Conservation (phyloP, 1,140 invertebrate genomes). For the Euwallacea similis region DNA sequence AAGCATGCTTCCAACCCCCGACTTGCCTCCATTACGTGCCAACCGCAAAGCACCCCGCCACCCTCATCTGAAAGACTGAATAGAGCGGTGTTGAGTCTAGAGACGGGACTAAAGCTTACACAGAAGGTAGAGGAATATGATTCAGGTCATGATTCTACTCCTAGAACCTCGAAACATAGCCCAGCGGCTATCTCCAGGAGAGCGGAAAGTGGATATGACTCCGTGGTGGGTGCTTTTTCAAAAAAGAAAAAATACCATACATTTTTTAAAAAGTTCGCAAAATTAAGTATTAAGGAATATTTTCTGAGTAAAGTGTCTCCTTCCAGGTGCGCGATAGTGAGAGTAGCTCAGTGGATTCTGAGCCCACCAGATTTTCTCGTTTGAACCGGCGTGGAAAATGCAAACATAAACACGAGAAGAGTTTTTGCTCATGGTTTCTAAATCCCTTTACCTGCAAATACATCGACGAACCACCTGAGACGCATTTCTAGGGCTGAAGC, state of each 20-base stretch:
- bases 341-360: conserved; percentile 80
- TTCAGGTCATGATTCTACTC: conserved; percentile 76
- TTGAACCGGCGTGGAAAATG: conserved; percentile 60
- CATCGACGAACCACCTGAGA: conserved; percentile 59
- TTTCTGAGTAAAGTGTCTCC: not conserved
- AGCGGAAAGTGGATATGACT: conserved; percentile 87
- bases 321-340: conserved; percentile 68
- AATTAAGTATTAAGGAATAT: not conserved
- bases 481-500: conserved; percentile 49
- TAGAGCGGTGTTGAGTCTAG: conserved; percentile 60
- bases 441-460: conserved; percentile 73
- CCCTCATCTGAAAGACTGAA: conserved; percentile 60
- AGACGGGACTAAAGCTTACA: conserved; percentile 59
- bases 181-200: conserved; percentile 70
- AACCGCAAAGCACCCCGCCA: conserved; percentile 57
- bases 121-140: conserved; percentile 72
- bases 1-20: conserved; percentile 46
- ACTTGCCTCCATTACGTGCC: conserved; percentile 43
- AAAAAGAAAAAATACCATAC: not conserved
- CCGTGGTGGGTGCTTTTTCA: conserved; percentile 62
- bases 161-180: conserved; percentile 75
- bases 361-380: conserved; percentile 68
- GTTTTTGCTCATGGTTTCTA: conserved; percentile 65
- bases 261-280: not conserved
- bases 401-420: conserved; percentile 61